Evolutionary conservation across 2,888 invertebrate genomes (phyloP), one percentile per base, ranked within the genome.

Genomic region (Drosophila kanekoi): DNA sequence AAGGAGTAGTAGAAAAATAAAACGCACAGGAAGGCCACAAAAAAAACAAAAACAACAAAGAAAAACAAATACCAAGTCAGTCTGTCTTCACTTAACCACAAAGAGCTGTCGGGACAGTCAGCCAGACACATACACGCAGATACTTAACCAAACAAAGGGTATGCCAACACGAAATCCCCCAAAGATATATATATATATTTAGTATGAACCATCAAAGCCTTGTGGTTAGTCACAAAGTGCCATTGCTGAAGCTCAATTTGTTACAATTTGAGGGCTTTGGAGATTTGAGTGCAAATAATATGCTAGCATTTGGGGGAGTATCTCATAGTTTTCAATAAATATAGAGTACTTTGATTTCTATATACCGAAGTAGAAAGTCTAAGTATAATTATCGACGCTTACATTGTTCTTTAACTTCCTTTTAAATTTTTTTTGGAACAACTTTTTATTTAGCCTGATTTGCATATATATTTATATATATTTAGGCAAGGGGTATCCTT

Each of bases 61-160:
- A 20, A 35, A 40, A 45, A 28, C 32, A 49, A 59, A 47, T 49
- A 38, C 53, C 64, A 57, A 77, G 64, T 72, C 64, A 72, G 41
- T 38, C 58, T 59, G 52, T 66, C 53, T 60, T 69, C 38, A 16
- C 56, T 45, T 69, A 57, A 38, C 65, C 60, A 72, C 71, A 78
- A 78, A 78, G 79, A 72, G 68, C 65, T 78, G 60, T 45, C 43
- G 52, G 58, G 11, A 59, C 35, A 67, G 48, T 61, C 35, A 41
- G 40, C 43, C 45, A 38, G 41, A 58, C 58, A 61, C 13, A 47
- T n/a, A 57, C 32, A 48, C 16, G 43, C 40, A 23, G 35, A 51
- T 44, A 57, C 61, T 63, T 59, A 53, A 41, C 13, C 62, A 48
- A 60, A 45, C 40, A 57, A 58, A 51, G 66, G 66, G 74, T 75